A percentile compares a stretch with the other conserved stretches of the same genome.
phyloP scores from a whole-genome alignment of 2,888 invertebrate species.

The Lordiphosa fenestrarum region DNA sequence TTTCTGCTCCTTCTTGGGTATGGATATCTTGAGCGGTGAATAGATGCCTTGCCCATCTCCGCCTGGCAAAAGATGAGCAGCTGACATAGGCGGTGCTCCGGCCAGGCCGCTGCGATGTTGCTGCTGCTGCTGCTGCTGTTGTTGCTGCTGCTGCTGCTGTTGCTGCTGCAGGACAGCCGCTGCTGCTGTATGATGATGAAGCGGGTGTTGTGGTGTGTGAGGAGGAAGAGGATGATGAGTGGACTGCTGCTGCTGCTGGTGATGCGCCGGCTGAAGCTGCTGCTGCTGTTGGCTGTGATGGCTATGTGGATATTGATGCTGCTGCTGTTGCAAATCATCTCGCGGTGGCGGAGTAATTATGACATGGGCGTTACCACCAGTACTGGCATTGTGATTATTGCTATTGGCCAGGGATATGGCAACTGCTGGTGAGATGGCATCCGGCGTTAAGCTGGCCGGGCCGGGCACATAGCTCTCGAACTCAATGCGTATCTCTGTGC shows the following conservation, averaged over 20 bases:
- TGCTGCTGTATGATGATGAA: conserved; percentile 59
- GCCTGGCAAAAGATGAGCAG: conserved; percentile 67
- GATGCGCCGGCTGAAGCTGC: conserved; percentile 61
- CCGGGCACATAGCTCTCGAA: conserved; percentile 96
- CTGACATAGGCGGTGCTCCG: conserved; percentile 31
- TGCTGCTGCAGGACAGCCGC: conserved; percentile 52
- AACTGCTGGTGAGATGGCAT: conserved; percentile 25
- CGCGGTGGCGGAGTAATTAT: conserved; percentile 70
- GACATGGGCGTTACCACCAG: conserved; percentile 56
- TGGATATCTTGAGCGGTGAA: conserved; percentile 80
- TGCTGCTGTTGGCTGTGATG: conserved; percentile 52
- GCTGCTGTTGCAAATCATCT: conserved; percentile 62
- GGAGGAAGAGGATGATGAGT: conserved; percentile 52
- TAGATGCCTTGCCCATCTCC: conserved; percentile 79
- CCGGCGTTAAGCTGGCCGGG: conserved; percentile 70
- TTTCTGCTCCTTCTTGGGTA: conserved; percentile 81
- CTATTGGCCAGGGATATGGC: conserved; percentile 43
- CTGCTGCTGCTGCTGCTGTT: conserved; percentile 8
- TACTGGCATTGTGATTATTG: conserved; percentile 28
- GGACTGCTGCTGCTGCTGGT: conserved; percentile 54
- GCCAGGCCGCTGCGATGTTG: conserved; percentile 27
- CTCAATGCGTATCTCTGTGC: conserved; percentile 96
- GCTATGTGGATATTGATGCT: conserved; percentile 31
- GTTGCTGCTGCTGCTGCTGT: conserved; percentile 43
- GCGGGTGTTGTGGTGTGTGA: conserved; percentile 62